These are phyloP conservation scores for Agrochola litura DNA, from an alignment of 2,888 invertebrate species.

Conservation along the genomic window DNA sequence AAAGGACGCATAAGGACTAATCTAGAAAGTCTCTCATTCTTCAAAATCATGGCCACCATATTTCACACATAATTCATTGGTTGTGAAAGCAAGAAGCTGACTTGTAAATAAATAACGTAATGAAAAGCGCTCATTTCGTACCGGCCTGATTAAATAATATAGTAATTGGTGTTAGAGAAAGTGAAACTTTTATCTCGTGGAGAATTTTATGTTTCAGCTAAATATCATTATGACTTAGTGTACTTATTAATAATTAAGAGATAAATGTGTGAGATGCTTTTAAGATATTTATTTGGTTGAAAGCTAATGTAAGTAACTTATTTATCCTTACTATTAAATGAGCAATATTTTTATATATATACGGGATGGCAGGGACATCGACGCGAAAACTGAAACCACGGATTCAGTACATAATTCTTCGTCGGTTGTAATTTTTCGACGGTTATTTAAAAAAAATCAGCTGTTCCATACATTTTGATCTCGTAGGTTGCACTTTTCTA, in stretches of 20 bases:
- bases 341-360: too few species aligned
- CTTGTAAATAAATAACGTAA: conserved; percentile 80
- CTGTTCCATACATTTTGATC: too few species aligned
- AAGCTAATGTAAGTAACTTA: neutral
- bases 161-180: conserved; percentile 63
- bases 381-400: too few species aligned
- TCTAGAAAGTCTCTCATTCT: neutral
- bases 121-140: conserved; percentile 73
- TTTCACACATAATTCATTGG: conserved; percentile 72
- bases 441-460: too few species aligned
- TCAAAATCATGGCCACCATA: conserved; percentile 64
- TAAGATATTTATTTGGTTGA: neutral
- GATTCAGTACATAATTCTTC: too few species aligned
- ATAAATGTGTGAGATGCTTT: neutral
- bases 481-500: too few species aligned
- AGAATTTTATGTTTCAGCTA: conserved; percentile 26
- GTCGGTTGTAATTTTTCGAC: too few species aligned
- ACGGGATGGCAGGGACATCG: too few species aligned
- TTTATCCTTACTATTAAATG: too few species aligned
- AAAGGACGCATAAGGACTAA: too few species aligned
- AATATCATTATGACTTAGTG: conserved; percentile 14
- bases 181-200: conserved; percentile 19
- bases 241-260: neutral
- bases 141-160: conserved; percentile 65
- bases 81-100: conserved; percentile 76